Evolutionary conservation across 2,888 invertebrate genomes (phyloP), one percentile per base, ranked within the genome.

Genomic region (Corbicula japonica): DNA sequence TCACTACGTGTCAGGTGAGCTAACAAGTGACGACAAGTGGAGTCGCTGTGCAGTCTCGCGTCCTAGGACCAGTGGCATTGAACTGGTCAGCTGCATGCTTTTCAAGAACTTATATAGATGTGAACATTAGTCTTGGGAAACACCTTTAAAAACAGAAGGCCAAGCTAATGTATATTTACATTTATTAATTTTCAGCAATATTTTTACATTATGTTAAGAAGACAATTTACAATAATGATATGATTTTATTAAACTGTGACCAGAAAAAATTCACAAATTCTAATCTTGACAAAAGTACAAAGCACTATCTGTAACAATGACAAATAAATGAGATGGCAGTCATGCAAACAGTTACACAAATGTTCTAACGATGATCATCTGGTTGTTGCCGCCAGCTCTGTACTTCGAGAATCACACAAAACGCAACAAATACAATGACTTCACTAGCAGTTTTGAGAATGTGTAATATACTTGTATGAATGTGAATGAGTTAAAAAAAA

Each of bases 121-220:
- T n/a, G n/a, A n/a, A n/a, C n/a, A n/a, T n/a, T n/a, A n/a, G n/a
- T n/a, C n/a, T n/a, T n/a, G n/a, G n/a, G n/a, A n/a, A n/a, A n/a
- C n/a, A n/a, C n/a, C n/a, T n/a, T n/a, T n/a, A n/a, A n/a, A n/a
- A n/a, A n/a, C n/a, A n/a, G n/a, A n/a, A n/a, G n/a, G n/a, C n/a
- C n/a, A n/a, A n/a, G n/a, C n/a, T n/a, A n/a, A n/a, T n/a, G 66
- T 46, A 60, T 70, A 70, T 70, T 60, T 70, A 70, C 69, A 70
- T 70, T 70, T 70, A 70, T 70, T 70, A 60, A 60, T 46, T 70
- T 44, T 70, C 58, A 60, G 60, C 23, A 44, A 48, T 60, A 15
- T 60, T 46, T 70, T 60, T 70, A 70, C 60, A 70, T 35, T 60
- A 38, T 44, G 46, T 60, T 60, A 60, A 70, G 38, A 48, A 70